Evolutionary conservation across 2,888 invertebrate genomes (phyloP).

Genomic region (Zygaena filipendulae): DNA sequence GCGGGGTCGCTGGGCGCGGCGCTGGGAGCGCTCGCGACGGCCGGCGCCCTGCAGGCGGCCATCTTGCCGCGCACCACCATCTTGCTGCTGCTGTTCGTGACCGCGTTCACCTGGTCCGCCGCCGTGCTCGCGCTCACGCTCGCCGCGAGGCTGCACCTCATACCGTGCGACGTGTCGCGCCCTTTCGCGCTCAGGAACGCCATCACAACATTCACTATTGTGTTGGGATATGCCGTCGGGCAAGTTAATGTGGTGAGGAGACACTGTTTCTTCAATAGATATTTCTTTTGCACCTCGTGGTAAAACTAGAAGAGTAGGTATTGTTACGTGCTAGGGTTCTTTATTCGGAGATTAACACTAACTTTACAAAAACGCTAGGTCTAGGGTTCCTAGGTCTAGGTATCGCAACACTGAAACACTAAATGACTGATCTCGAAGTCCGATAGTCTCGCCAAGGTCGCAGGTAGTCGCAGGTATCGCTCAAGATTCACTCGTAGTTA

Average conservation of each 20-base stretch:
- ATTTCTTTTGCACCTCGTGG: no score
- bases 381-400: no score
- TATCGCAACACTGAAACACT: no score
- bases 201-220: slow-evolving; percentile 87
- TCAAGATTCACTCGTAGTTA: no score
- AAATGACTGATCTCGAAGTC: no score
- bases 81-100: slow-evolving; percentile 84
- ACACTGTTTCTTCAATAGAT: no score
- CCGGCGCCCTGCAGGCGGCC: slow-evolving; percentile 79
- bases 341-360: no score
- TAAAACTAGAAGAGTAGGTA: no score
- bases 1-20: slow-evolving; percentile 84
- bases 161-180: slow-evolving; percentile 87
- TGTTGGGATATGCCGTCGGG: slow-evolving; percentile 87
- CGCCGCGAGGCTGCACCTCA: slow-evolving; percentile 84
- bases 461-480: no score
- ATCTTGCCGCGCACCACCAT: slow-evolving; percentile 88
- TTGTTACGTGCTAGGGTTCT: no score
- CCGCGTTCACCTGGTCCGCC: slow-evolving; percentile 91
- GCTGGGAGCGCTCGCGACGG: slow-evolving; percentile 78
- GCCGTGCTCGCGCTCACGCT: slow-evolving; percentile 86
- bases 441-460: no score
- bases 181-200: slow-evolving; percentile 85
- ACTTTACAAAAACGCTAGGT: no score
- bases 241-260: slow-evolving; percentile 95